Evolutionary conservation across 2,888 invertebrate genomes (phyloP).

Genomic region (Villa cingulata): DNA sequence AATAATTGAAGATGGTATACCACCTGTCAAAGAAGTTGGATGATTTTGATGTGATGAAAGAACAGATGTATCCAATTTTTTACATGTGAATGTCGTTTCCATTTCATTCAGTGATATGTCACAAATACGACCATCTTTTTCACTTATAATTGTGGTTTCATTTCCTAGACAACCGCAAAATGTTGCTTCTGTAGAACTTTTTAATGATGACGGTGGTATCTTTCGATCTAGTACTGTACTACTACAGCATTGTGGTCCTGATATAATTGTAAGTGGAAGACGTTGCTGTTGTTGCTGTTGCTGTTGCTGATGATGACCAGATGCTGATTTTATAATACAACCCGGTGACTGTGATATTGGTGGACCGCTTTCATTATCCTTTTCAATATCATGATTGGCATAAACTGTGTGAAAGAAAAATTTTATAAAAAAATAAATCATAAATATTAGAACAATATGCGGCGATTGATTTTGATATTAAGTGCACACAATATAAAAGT

Average conservation of each 20-base stretch:
- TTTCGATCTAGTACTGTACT: neutral
- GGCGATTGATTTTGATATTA: no score
- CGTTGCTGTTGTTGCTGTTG: neutral
- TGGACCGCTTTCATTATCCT: conserved; percentile 30
- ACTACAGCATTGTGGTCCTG: neutral
- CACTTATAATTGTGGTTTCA: conserved; percentile 8
- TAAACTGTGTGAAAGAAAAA: conserved; percentile 24
- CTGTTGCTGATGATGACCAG: neutral
- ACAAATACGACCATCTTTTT: conserved; percentile 6
- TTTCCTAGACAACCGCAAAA: conserved; percentile 8
- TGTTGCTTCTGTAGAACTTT: conserved; percentile 8
- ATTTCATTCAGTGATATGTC: conserved; percentile 11
- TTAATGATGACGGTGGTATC: conserved; percentile 1
- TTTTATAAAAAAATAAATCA: no score
- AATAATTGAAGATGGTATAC: neutral
- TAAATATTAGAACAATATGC: no score
- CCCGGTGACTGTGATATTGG: conserved; percentile 19
- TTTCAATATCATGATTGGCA: conserved; percentile 33
- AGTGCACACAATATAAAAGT: no score
- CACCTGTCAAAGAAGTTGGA: neutral
- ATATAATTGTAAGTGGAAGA: conserved; percentile 5
- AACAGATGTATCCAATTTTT: neutral
- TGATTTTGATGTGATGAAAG: neutral
- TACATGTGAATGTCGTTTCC: conserved; percentile 3
- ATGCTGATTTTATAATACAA: conserved; percentile 13